Evolutionary conservation across 2,113 vertebrate species (phyloP).

Genomic region (Salvelinus fontinalis): DNA sequence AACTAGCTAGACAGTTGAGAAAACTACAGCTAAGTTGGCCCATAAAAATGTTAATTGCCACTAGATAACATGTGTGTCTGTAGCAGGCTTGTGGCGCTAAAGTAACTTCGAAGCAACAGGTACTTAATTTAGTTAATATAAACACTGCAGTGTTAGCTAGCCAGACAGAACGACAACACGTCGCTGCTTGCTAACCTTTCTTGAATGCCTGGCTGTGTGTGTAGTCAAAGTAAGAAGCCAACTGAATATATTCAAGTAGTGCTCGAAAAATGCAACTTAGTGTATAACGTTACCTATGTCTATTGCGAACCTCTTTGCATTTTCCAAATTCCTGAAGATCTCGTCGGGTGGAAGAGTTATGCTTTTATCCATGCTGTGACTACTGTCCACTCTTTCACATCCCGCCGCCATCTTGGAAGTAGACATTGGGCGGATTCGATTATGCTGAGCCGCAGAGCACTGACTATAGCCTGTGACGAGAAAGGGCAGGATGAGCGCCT

Average conservation of each 20-base stretch:
- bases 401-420: slow-evolving; percentile 61
- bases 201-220: not conserved
- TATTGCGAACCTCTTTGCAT: slow-evolving; percentile 95
- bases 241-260: not conserved
- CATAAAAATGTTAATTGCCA: no score
- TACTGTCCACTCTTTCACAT: slow-evolving; percentile 68
- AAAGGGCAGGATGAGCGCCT: no score
- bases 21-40: no score
- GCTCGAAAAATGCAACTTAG: not conserved
- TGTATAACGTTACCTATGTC: slow-evolving; percentile 83
- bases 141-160: not conserved
- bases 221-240: slow-evolving; percentile 17
- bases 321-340: slow-evolving; percentile 94
- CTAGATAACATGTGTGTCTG: no score
- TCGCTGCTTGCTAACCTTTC: not conserved
- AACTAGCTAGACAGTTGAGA: no score
- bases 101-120: not conserved
- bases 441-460: no score
- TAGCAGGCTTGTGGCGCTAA: not conserved
- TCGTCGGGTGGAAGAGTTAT: slow-evolving; percentile 93
- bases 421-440: no score
- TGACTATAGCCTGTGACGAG: no score
- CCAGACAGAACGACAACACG: slow-evolving; percentile 17
- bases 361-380: slow-evolving; percentile 90
- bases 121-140: not conserved